A percentile compares a stretch with the other conserved stretches of the same genome.
These are phyloP conservation scores for Butastur rufipennis DNA, from an alignment of 2,113 vertebrate genomes.

Conservation along the genomic window DNA sequence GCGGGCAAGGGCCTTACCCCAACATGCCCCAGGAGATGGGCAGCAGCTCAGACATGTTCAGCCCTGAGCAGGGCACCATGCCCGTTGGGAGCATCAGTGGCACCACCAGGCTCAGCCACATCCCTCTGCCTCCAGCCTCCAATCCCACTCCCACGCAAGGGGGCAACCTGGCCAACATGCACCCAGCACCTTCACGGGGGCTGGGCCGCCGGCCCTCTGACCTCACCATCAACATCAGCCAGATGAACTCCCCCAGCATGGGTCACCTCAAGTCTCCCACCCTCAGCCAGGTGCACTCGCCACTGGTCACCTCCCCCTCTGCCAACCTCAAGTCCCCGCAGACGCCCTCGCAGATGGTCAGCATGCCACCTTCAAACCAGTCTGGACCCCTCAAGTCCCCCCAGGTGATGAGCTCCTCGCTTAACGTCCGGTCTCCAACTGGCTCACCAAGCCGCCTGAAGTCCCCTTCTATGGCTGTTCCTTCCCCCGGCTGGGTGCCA, in stretches of 20 bases:
- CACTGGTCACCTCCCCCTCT: constrained; percentile 87
- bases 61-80: constrained; percentile 78
- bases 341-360: constrained; percentile 81
- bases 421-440: constrained; percentile 87
- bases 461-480: constrained; percentile 87
- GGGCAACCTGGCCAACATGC: constrained; percentile 62
- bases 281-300: constrained; percentile 87
- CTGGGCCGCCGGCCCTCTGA: constrained; percentile 86
- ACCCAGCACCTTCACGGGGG: constrained; percentile 73
- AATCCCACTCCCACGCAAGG: constrained; percentile 48
- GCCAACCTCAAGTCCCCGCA: constrained; percentile 92
- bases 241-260: constrained; percentile 86
- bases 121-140: constrained; percentile 75
- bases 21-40: constrained; percentile 80
- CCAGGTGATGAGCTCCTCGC: constrained; percentile 87
- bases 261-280: constrained; percentile 92
- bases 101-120: constrained; percentile 88
- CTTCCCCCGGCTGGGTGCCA: constrained; percentile 90
- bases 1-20: constrained; percentile 77
- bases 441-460: constrained; percentile 89
- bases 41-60: constrained; percentile 81
- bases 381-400: constrained; percentile 86
- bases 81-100: constrained; percentile 73
- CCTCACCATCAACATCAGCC: constrained; percentile 84
- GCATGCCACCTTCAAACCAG: constrained; percentile 79